phyloP scores from a whole-genome alignment of 2,888 invertebrate species.

The Charanyca ferruginea region DNA sequence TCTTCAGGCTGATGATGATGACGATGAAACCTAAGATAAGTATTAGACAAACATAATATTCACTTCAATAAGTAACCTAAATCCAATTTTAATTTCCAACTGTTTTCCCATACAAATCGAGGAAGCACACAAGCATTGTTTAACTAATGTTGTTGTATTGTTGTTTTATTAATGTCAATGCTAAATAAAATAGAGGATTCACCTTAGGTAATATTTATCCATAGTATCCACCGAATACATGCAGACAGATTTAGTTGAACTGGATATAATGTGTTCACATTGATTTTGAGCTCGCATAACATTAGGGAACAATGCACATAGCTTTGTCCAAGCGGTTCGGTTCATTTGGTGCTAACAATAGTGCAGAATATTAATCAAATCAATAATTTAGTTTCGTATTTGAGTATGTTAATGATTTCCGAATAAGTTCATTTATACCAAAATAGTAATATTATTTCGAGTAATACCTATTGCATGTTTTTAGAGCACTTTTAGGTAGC shows the following conservation, averaged over 20 bases:
- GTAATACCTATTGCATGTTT: neutral
- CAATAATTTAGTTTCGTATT: constrained; percentile 15
- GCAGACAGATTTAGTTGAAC: constrained; percentile 41
- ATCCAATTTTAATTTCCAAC: too few relatives aligned
- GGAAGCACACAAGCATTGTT: neutral
- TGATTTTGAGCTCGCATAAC: constrained; percentile 21
- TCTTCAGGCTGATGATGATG: too few relatives aligned
- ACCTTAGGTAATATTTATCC: constrained; percentile 12
- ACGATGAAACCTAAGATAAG: too few relatives aligned
- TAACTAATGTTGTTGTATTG: constrained; percentile 1
- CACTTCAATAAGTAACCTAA: too few relatives aligned
- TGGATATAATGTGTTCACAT: constrained; percentile 38
- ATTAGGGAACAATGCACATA: constrained; percentile 18
- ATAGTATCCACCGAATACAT: constrained; percentile 1
- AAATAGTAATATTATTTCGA: neutral
- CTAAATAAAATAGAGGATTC: too few relatives aligned
- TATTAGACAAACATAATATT: too few relatives aligned
- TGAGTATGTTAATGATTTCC: constrained; percentile 24
- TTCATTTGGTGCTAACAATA: constrained; percentile 29
- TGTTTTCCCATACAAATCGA: too few relatives aligned
- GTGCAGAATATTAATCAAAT: constrained; percentile 39
- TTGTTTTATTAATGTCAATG: too few relatives aligned
- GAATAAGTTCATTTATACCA: constrained; percentile 10
- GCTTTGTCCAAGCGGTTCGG: constrained; percentile 17
- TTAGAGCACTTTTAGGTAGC: too few relatives aligned